Conservation (phyloP, 2,113 vertebrate genomes). For the Piaya cayana region DNA sequence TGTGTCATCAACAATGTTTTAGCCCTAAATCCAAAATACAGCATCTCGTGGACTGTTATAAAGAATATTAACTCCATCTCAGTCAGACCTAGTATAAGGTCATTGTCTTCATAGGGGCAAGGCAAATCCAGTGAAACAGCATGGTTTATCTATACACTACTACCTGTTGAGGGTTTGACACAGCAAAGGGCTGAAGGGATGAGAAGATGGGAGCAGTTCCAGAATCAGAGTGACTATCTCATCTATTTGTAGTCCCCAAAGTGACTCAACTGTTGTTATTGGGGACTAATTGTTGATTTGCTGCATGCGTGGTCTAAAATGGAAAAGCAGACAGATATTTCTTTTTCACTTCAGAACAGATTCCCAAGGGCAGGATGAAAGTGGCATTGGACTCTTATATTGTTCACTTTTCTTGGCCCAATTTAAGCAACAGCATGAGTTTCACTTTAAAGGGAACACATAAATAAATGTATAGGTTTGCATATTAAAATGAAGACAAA, state of each 20-base stretch:
- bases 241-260: not conserved
- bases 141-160: not conserved
- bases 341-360: not conserved
- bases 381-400: not conserved
- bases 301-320: conserved; percentile 1
- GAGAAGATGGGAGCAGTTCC: not conserved
- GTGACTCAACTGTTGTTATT: not conserved
- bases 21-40: not conserved
- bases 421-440: not conserved
- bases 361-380: not conserved
- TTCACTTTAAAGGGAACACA: not conserved
- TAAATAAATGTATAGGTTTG: not conserved
- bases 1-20: not conserved
- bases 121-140: not conserved
- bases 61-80: not conserved
- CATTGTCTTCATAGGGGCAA: not conserved
- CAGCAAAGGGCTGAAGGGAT: not conserved
- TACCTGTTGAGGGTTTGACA: not conserved
- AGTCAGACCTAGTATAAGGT: not conserved
- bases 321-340: not conserved
- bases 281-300: conserved; percentile 2
- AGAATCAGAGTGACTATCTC: not conserved
- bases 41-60: not conserved
- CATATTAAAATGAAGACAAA: not conserved
- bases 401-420: not conserved